Conservation (phyloP, 2,888 invertebrate genomes). For the Steinernema hermaphroditum region DNA sequence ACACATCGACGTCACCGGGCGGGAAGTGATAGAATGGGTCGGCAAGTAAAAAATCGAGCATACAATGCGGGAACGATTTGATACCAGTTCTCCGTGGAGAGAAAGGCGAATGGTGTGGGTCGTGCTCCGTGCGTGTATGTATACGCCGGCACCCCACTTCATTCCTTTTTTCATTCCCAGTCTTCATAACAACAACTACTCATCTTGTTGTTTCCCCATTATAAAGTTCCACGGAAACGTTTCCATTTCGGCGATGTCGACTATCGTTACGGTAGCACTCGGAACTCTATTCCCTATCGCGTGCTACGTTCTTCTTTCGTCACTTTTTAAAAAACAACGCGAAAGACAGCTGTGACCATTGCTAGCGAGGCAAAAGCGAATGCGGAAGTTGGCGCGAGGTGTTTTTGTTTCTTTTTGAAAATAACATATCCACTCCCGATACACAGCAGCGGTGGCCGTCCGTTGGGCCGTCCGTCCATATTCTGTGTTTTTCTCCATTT, state of each 20-base stretch:
- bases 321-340: too few species aligned
- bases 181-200: slow-evolving; percentile 20
- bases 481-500: slow-evolving; percentile 2
- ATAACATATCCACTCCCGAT: slow-evolving; percentile 26
- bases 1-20: not conserved
- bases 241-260: too few species aligned
- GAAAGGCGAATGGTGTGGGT: slow-evolving; percentile 17
- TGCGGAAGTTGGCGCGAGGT: slow-evolving; percentile 28
- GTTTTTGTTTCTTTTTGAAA: slow-evolving; percentile 30
- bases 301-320: too few species aligned
- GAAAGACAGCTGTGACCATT: too few species aligned
- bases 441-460: slow-evolving; percentile 1
- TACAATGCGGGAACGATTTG: slow-evolving; percentile 28
- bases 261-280: too few species aligned
- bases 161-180: slow-evolving; percentile 12
- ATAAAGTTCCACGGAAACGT: too few species aligned
- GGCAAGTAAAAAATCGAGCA: slow-evolving; percentile 23
- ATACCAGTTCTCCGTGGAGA: slow-evolving; percentile 22
- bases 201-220: slow-evolving; percentile 11
- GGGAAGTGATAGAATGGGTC: not conserved
- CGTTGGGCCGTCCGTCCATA: slow-evolving; percentile 8
- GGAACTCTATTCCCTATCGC: too few species aligned
- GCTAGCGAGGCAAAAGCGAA: not conserved
- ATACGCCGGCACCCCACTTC: not conserved
- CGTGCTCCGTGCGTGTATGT: slow-evolving; percentile 25